Conservation (phyloP, 2,797 vertebrate species). For the Gymnothorax reevesii region DNA sequence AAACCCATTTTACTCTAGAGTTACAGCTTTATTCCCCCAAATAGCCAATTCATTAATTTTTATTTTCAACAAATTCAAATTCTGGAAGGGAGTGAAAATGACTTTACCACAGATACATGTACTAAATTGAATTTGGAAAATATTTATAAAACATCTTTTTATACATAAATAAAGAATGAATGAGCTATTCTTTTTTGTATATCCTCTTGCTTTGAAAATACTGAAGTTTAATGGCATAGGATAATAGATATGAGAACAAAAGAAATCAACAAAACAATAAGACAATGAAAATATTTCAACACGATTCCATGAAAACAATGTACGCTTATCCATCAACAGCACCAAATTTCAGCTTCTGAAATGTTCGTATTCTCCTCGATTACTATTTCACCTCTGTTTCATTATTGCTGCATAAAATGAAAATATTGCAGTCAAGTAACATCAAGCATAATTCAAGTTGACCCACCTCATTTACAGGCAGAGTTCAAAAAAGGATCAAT, state of each 20-base stretch:
- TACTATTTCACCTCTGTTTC: constrained; percentile 66
- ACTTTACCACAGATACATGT: not conserved
- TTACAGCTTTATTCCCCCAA: not conserved
- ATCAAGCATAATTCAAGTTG: constrained; percentile 77
- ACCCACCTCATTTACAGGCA: not conserved
- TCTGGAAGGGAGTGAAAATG: constrained; percentile 26
- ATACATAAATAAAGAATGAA: not conserved
- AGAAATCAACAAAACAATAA: constrained; percentile 59
- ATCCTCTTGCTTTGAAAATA: not conserved
- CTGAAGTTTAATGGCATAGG: constrained; percentile 29
- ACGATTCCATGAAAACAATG: constrained; percentile 56
- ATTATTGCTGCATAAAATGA: constrained; percentile 68
- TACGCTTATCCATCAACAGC: constrained; percentile 56
- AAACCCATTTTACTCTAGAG: not conserved
- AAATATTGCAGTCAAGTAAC: constrained; percentile 71
- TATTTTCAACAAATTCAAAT: constrained; percentile 24
- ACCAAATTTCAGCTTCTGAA: constrained; percentile 58
- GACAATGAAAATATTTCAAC: constrained; percentile 61
- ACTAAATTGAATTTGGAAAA: not conserved
- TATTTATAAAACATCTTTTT: not conserved
- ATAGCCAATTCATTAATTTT: not conserved
- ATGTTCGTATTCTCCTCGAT: constrained; percentile 56
- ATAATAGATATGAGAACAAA: constrained; percentile 33
- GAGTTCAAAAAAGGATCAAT: not conserved
- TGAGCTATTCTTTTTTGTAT: not conserved